Conservation (phyloP, 2,888 invertebrate genomes). For the Cheiracanthium punctorium region DNA sequence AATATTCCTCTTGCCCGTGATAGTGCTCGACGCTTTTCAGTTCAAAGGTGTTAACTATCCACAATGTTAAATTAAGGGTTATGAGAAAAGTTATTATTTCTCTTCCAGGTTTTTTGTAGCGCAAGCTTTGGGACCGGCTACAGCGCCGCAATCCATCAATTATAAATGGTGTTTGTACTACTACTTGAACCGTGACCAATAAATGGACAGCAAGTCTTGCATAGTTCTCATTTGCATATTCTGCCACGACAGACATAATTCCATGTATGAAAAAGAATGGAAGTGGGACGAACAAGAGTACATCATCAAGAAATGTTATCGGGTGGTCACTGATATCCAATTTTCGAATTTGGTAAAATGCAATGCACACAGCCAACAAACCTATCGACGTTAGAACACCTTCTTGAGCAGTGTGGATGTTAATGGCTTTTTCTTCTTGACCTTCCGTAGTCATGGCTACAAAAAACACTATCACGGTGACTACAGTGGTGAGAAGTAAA, state of each 20-base stretch:
- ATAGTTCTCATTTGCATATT: conserved; percentile 41
- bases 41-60: conserved; percentile 85
- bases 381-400: conserved; percentile 79
- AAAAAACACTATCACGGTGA: conserved; percentile 81
- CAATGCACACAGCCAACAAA: conserved; percentile 80
- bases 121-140: conserved; percentile 81
- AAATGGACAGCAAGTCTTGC: conserved; percentile 61
- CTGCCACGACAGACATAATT: conserved; percentile 77
- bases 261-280: conserved; percentile 85
- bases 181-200: conserved; percentile 80
- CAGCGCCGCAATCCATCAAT: conserved; percentile 85
- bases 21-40: conserved; percentile 79
- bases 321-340: conserved; percentile 81
- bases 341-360: conserved; percentile 81
- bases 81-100: conserved; percentile 86
- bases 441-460: conserved; percentile 79
- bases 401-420: conserved; percentile 77
- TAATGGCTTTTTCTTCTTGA: conserved; percentile 70
- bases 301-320: conserved; percentile 81
- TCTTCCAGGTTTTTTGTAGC: conserved; percentile 83
- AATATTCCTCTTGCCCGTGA: conserved; percentile 81
- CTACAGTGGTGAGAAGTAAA: conserved; percentile 79
- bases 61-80: conserved; percentile 85
- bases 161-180: conserved; percentile 85
- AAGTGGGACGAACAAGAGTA: conserved; percentile 83